Percentiles rank a stretch among this genome's conserved stretches.
These are phyloP conservation scores for Acleris sparsana DNA, from an alignment of 2,888 invertebrate species.

Conservation along the genomic window DNA sequence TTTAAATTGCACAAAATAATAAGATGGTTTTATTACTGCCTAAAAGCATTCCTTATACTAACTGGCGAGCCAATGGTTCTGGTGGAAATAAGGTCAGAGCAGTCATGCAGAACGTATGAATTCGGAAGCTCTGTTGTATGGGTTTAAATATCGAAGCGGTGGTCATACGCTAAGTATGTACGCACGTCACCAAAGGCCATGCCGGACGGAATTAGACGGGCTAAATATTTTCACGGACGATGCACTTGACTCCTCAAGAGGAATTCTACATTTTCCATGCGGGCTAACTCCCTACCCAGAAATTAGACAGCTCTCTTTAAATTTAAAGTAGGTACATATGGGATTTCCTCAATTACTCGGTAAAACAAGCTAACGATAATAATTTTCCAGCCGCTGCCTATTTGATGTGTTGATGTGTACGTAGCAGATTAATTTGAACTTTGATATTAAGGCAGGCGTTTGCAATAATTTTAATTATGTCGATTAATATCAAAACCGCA, in stretches of 20 bases:
- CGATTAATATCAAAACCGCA: constrained; percentile 26
- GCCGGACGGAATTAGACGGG: constrained; percentile 73
- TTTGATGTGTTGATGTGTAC: not conserved
- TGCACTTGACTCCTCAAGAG: constrained; percentile 59
- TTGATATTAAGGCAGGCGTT: constrained; percentile 1
- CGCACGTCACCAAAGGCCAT: constrained; percentile 69
- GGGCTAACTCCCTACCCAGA: constrained; percentile 1
- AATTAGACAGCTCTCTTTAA: not conserved
- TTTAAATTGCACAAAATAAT: too few relatives aligned
- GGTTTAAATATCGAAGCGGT: constrained; percentile 24
- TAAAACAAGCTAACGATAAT: not conserved
- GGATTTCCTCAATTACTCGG: too few relatives aligned
- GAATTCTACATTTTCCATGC: constrained; percentile 36
- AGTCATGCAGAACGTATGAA: constrained; percentile 1
- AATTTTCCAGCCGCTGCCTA: not conserved
- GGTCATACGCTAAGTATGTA: constrained; percentile 35
- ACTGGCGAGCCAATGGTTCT: too few relatives aligned
- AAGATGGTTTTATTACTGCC: too few relatives aligned
- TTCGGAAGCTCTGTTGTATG: not conserved
- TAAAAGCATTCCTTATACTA: too few relatives aligned
- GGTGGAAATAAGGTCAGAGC: not conserved
- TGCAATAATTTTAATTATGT: constrained; percentile 9
- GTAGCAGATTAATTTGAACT: constrained; percentile 3
- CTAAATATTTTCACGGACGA: constrained; percentile 77
- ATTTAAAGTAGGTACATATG: too few relatives aligned